Evolutionary conservation across 2,797 vertebrate species (phyloP).

Genomic region (Characodon lateralis): DNA sequence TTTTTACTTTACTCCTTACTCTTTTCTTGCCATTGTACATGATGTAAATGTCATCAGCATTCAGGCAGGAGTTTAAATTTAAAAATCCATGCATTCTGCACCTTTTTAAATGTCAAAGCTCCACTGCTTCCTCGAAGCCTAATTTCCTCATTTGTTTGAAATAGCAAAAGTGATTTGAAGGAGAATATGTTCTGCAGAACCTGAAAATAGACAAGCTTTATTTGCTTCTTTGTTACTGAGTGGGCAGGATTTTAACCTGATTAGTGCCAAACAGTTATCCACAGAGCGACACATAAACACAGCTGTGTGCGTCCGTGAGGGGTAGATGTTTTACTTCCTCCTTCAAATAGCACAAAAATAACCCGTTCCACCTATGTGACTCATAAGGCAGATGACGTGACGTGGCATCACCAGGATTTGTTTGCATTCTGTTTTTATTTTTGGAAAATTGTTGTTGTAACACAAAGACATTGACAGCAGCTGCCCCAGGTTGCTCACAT

Average conservation of each 20-base stretch:
- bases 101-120: conserved; percentile 37
- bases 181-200: neutral
- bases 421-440: conserved; percentile 11
- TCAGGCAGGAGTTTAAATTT: conserved; percentile 14
- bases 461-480: conserved; percentile 11
- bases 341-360: conserved; percentile 37
- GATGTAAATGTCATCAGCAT: conserved; percentile 44
- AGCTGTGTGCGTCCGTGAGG: conserved; percentile 5
- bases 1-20: conserved; percentile 32
- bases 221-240: neutral
- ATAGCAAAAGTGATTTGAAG: conserved; percentile 3
- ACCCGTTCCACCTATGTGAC: conserved; percentile 43
- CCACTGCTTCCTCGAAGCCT: neutral
- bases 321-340: conserved; percentile 16
- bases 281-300: neutral
- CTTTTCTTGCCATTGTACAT: conserved; percentile 17
- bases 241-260: conserved; percentile 34
- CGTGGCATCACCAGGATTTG: neutral
- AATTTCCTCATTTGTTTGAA: conserved; percentile 4
- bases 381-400: conserved; percentile 26
- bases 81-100: conserved; percentile 23
- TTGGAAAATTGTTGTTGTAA: conserved; percentile 1
- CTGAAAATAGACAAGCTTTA: neutral
- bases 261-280: conserved; percentile 17
- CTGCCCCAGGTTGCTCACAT: conserved; percentile 29